These are phyloP conservation scores for Leucosticte australis DNA, from an alignment of 2,113 vertebrate species.

Conservation along the genomic window DNA sequence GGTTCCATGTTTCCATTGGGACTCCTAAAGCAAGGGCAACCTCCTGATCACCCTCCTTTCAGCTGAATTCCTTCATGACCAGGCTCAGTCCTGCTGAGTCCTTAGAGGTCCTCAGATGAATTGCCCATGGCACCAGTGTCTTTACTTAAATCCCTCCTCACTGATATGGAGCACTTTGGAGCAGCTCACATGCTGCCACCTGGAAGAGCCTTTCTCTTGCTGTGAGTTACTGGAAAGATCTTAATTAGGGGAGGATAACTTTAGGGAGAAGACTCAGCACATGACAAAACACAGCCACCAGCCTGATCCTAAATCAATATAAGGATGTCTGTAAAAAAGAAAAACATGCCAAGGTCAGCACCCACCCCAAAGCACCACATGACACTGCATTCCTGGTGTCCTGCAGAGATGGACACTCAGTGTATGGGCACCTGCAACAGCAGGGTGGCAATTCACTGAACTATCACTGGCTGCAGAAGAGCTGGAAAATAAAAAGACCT, in stretches of 20 bases:
- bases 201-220: neutral
- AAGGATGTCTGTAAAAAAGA: neutral
- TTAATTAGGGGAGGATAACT: neutral
- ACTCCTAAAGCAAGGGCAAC: neutral
- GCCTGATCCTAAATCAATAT: neutral
- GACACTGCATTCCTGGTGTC: neutral
- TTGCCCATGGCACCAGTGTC: neutral
- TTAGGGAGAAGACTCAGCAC: neutral
- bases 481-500: neutral
- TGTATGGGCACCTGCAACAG: neutral
- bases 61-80: neutral
- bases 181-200: neutral
- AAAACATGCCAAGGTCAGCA: fast-evolving
- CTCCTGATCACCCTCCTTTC: neutral
- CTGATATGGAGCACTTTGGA: neutral
- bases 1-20: neutral
- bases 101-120: neutral
- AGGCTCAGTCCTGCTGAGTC: neutral
- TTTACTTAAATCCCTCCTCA: neutral
- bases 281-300: neutral
- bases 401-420: fast-evolving
- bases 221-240: neutral
- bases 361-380: neutral
- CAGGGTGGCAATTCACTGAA: neutral
- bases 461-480: neutral